These are phyloP conservation scores for Pandemis corylana DNA, from an alignment of 2,888 invertebrate species.

Conservation along the genomic window DNA sequence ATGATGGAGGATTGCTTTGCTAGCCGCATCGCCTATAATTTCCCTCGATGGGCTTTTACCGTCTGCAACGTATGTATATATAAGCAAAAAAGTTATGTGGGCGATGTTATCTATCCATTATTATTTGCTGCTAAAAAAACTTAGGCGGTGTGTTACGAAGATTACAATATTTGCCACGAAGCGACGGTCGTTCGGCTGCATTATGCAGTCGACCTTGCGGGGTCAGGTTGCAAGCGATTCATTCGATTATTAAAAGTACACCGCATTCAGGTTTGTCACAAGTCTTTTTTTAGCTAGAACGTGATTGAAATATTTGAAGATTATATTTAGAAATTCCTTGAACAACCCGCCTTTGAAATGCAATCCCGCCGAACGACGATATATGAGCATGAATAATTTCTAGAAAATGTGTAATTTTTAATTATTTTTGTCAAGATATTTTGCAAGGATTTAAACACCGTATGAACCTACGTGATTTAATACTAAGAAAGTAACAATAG, in stretches of 20 bases:
- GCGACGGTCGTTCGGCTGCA: slow-evolving; percentile 32
- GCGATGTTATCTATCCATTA: neutral
- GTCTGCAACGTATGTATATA: neutral
- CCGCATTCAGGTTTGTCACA: neutral
- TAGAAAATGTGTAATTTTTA: no score
- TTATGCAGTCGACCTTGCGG: slow-evolving; percentile 44
- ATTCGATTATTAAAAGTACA: slow-evolving; percentile 4
- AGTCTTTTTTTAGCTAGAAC: neutral
- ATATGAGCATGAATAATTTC: neutral
- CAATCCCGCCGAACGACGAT: neutral
- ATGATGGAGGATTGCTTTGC: no score
- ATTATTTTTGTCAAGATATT: neutral
- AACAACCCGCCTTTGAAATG: neutral
- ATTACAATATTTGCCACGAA: slow-evolving; percentile 37
- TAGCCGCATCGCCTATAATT: no score
- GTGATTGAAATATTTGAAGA: neutral
- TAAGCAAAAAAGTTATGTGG: neutral
- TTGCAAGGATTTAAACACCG: no score
- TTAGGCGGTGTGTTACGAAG: slow-evolving; percentile 8
- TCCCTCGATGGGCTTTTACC: no score
- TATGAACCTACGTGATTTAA: no score
- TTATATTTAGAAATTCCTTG: slow-evolving; percentile 8
- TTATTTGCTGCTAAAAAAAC: neutral
- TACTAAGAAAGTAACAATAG: no score
- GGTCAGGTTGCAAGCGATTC: slow-evolving; percentile 35